phyloP scores from a whole-genome alignment of 2,113 vertebrate genomes.

The Entelurus aequoreus region DNA sequence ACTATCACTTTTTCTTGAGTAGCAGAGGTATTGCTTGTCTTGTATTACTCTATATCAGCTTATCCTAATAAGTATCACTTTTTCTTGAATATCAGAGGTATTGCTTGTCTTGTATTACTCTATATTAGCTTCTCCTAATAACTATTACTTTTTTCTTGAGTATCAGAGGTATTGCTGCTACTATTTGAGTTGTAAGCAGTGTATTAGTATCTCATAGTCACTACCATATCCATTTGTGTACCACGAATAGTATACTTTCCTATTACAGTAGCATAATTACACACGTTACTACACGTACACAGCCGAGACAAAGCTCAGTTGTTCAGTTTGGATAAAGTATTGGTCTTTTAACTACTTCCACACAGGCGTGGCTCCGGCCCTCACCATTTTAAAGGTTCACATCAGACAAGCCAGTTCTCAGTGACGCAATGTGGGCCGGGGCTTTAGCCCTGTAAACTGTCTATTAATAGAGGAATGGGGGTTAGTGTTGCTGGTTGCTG shows the following conservation, averaged over 20 bases:
- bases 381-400: slow-evolving; percentile 27
- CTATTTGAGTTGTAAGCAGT: slow-evolving; percentile 13
- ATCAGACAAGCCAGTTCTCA: slow-evolving; percentile 28
- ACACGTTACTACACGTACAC: not conserved
- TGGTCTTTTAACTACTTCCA: slow-evolving; percentile 1
- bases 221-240: not conserved
- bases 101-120: slow-evolving; percentile 32
- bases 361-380: slow-evolving; percentile 21
- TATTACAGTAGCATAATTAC: not conserved
- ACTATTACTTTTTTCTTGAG: not conserved
- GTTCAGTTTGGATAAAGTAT: not conserved
- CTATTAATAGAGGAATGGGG: slow-evolving; percentile 51
- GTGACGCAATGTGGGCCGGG: slow-evolving; percentile 52
- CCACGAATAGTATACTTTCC: not conserved
- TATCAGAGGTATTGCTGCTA: slow-evolving; percentile 1
- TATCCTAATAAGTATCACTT: not conserved
- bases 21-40: slow-evolving; percentile 7
- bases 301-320: slow-evolving; percentile 5
- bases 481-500: slow-evolving; percentile 38
- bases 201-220: slow-evolving; percentile 8
- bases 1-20: slow-evolving; percentile 8
- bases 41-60: slow-evolving; percentile 26
- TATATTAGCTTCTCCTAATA: not conserved
- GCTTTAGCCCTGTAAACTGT: slow-evolving; percentile 33
- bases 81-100: not conserved